A percentile compares a stretch with the other conserved stretches of the same genome.
Conservation (phyloP, 2,113 vertebrate species). For the Eleginops maclovinus region DNA sequence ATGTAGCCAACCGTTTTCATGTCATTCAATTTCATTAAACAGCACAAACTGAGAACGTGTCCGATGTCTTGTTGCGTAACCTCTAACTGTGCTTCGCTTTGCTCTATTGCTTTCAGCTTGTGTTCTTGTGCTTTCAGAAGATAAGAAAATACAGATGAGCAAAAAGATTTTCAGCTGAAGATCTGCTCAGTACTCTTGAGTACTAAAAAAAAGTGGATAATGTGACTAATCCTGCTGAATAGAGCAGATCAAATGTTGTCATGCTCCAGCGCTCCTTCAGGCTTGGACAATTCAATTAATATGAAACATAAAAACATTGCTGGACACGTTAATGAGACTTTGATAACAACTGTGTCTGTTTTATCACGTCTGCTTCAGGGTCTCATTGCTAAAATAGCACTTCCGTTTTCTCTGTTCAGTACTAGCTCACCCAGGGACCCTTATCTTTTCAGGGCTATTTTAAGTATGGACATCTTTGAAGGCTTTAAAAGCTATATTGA, state of each 20-base stretch:
- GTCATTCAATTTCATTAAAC: constrained; percentile 23
- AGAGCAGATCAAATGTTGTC: constrained; percentile 2
- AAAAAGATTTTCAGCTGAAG: no score
- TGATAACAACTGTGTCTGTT: constrained; percentile 22
- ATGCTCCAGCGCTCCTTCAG: neutral
- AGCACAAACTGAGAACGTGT: constrained; percentile 4
- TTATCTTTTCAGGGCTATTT: constrained; percentile 24
- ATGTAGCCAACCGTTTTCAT: constrained; percentile 21
- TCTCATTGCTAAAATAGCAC: constrained; percentile 19
- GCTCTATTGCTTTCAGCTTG: constrained; percentile 5
- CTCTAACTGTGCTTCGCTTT: constrained; percentile 6
- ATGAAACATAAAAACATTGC: constrained; percentile 8
- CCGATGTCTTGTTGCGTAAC: neutral
- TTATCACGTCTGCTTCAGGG: constrained; percentile 7
- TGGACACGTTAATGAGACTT: constrained; percentile 35
- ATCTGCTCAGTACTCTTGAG: no score
- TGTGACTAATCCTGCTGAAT: neutral
- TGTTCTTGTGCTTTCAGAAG: neutral
- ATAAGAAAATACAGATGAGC: neutral
- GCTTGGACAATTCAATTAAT: neutral
- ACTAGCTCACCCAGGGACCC: neutral
- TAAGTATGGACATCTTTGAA: constrained; percentile 6
- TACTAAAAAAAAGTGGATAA: neutral
- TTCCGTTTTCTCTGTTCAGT: constrained; percentile 21
- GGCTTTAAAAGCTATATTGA: constrained; percentile 56